Base-by-base conservation (phyloP, 2,888 invertebrate species). In the Conus canariensis region DNA sequence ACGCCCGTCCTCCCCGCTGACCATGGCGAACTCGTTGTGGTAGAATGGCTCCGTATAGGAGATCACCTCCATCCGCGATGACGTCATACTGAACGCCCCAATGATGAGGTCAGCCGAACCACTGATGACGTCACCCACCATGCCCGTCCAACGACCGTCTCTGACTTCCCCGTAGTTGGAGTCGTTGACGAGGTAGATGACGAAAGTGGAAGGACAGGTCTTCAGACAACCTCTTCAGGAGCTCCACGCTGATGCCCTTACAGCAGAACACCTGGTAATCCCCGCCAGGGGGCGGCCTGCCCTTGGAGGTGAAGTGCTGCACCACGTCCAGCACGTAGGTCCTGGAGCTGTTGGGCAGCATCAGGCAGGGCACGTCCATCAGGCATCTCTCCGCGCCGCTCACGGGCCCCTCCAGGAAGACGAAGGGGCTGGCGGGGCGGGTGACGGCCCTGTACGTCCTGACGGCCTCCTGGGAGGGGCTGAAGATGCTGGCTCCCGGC, bases 31-130 rank as follows among this genome's bases (percentile, higher is more conserved):
- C 12, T 98, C 98, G 94, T 98, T 98, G 96, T 98, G 98, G 97
- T 98, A 98, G 96, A 98, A 99, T 10, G 99, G 98, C 92, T 98
- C 98, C 93, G 98, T 98, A 96, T 98, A 99, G 96, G 98, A 98
- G 92, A 99, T 98, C 88, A 97, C 97, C 93, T 97, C 97, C 88
- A 97, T 95, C 89, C 97, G 95, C 7, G 96, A 94, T 59, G 97
- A 97, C 86, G 98, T 98, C 86, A 98, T 98, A 96, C 98, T 98
- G 90, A 99, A 97, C 0, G 98, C 98, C 30, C 98, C 98, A 95
- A 98, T 98, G 83, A 98, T 98, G 97, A 99, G 97, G 96, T 99
- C 98, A 70, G 99, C 98, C 4, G 98, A 97, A 19, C 98, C 98
- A 74, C 98, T 97, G 87, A 98, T 97, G 94, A 99, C 97, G 96